phyloP scores from a whole-genome alignment of 1,140 invertebrate species.

The Dendrolimus kikuchii region DNA sequence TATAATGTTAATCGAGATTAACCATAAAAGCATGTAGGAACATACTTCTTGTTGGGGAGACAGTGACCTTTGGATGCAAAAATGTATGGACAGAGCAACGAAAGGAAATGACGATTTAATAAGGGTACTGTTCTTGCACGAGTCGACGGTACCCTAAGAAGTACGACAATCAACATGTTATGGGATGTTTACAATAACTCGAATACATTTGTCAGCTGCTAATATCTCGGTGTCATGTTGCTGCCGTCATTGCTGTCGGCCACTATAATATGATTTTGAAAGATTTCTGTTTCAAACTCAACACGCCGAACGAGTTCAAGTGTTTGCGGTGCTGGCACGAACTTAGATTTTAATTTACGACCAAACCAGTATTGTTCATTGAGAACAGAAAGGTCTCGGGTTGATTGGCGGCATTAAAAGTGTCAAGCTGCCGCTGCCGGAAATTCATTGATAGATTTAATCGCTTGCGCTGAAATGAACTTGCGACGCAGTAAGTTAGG shows the following conservation, averaged over 20 bases:
- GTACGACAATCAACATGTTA: conserved; percentile 3
- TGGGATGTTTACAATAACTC: conserved; percentile 7
- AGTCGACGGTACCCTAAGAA: background rate
- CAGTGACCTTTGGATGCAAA: too few species aligned
- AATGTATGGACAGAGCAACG: too few species aligned
- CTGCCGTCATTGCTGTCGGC: conserved; percentile 7
- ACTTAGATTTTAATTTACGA: conserved; percentile 57
- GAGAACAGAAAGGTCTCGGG: conserved; percentile 28
- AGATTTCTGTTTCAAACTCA: conserved; percentile 10
- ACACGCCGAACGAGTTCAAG: conserved; percentile 14
- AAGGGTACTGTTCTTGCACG: too few species aligned
- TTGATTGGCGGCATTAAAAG: conserved; percentile 61
- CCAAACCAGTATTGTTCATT: conserved; percentile 55
- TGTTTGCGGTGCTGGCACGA: conserved; percentile 26
- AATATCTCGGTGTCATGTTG: conserved; percentile 8
- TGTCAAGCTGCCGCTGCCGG: conserved; percentile 55
- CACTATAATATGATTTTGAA: conserved; percentile 9
- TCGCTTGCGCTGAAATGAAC: conserved; percentile 49
- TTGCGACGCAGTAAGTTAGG: conserved; percentile 25
- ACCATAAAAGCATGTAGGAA: too few species aligned
- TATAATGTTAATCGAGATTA: too few species aligned
- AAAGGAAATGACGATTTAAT: too few species aligned
- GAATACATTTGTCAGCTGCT: conserved; percentile 1
- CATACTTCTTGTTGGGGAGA: too few species aligned
- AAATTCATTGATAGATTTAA: conserved; percentile 68